These are phyloP conservation scores for Meandrusa payeni DNA, from an alignment of 2,888 invertebrate genomes.

Conservation along the genomic window DNA sequence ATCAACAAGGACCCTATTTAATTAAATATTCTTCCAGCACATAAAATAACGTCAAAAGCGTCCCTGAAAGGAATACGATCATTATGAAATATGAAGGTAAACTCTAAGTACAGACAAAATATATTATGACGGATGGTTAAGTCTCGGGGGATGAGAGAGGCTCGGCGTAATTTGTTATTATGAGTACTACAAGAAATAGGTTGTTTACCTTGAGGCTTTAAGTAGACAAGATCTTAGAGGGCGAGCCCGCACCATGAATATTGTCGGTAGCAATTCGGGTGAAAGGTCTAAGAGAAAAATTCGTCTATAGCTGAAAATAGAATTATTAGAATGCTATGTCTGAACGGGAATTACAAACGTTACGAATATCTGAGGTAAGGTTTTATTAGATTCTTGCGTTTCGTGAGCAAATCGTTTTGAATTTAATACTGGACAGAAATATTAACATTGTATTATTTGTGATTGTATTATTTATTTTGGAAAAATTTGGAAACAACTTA, in stretches of 20 bases:
- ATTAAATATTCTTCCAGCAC: constrained; percentile 15
- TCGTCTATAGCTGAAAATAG: constrained; percentile 5
- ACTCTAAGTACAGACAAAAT: constrained; percentile 18
- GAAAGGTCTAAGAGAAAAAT: constrained; percentile 18
- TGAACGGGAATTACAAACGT: constrained; percentile 1
- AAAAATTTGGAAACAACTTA: no score
- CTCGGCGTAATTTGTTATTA: constrained; percentile 18
- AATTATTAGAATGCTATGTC: constrained; percentile 11
- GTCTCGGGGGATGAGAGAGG: constrained; percentile 10
- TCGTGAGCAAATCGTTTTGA: background rate
- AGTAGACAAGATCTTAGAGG: no score
- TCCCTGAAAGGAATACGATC: constrained; percentile 15
- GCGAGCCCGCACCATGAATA: constrained; percentile 24
- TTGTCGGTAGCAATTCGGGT: constrained; percentile 26
- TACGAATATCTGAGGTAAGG: constrained; percentile 8
- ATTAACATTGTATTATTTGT: no score
- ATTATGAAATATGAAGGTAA: constrained; percentile 21
- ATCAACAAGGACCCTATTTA: constrained; percentile 5
- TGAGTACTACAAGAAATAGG: constrained; percentile 20
- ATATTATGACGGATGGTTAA: constrained; percentile 20
- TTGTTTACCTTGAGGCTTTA: constrained; percentile 25
- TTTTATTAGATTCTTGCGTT: constrained; percentile 13
- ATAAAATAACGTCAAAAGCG: constrained; percentile 8
- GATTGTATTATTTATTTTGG: no score
- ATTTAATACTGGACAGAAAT: constrained; percentile 3